Conservation (phyloP, 2,888 invertebrate species). For the Charanyca ferruginea region DNA sequence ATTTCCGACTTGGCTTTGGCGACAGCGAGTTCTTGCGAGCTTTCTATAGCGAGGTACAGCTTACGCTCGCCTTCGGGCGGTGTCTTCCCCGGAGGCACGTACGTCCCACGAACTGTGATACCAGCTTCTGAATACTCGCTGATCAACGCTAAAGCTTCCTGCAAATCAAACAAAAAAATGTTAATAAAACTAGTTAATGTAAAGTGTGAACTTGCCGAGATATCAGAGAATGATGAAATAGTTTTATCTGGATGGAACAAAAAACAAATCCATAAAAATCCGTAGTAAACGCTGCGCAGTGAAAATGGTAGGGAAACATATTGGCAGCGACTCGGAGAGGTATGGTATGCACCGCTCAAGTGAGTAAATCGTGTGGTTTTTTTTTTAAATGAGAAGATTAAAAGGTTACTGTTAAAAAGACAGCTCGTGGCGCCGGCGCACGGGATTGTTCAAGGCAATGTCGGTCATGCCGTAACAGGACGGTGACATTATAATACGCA, state of each 20-base stretch:
- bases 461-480: too few relatives aligned
- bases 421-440: too few relatives aligned
- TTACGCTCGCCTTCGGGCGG: slow-evolving; percentile 98
- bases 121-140: slow-evolving; percentile 99
- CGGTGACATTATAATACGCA: too few relatives aligned
- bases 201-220: neutral
- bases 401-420: too few relatives aligned
- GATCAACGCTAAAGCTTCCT: slow-evolving; percentile 99
- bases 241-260: slow-evolving; percentile 48
- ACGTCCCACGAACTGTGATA: slow-evolving; percentile 99
- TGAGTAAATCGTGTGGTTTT: too few relatives aligned
- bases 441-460: too few relatives aligned
- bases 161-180: slow-evolving; percentile 61
- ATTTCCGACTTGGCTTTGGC: slow-evolving; percentile 99
- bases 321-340: too few relatives aligned
- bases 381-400: too few relatives aligned
- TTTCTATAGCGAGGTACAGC: slow-evolving; percentile 99
- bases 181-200: slow-evolving; percentile 5
- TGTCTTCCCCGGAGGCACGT: slow-evolving; percentile 96
- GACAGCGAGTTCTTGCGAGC: slow-evolving; percentile 98
- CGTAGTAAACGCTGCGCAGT: slow-evolving; percentile 46
- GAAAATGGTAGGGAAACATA: slow-evolving; percentile 1
- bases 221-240: slow-evolving; percentile 43
- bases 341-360: too few relatives aligned
- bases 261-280: slow-evolving; percentile 52